These are phyloP conservation scores for Seriola quinqueradiata DNA, from an alignment of 2,113 vertebrate genomes.

Conservation along the genomic window DNA sequence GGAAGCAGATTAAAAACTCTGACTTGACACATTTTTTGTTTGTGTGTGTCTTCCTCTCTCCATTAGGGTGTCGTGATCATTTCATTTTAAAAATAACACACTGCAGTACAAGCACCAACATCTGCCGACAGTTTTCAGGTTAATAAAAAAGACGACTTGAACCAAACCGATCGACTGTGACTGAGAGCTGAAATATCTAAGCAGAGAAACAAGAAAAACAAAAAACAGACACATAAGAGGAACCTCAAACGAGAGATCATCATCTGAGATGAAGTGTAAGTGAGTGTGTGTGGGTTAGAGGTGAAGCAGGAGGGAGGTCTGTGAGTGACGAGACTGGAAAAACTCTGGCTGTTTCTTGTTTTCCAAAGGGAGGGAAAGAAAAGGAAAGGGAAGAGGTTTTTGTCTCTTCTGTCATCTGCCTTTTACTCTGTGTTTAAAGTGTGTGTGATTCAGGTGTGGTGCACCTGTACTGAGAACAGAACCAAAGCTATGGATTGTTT, in stretches of 20 bases:
- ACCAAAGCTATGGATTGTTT: not conserved
- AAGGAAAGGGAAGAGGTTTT: not conserved
- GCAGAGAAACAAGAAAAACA: not conserved
- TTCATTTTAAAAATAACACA: not conserved
- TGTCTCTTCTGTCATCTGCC: not conserved
- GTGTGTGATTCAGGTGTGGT: not conserved
- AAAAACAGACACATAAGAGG: not conserved
- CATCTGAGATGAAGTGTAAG: not conserved
- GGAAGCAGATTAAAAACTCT: not conserved
- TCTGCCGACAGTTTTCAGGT: not conserved
- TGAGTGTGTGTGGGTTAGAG: conserved; percentile 11
- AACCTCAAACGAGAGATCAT: not conserved
- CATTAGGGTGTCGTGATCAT: no score
- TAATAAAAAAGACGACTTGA: not conserved
- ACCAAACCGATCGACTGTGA: not conserved
- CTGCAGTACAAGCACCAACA: not conserved
- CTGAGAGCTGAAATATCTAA: not conserved
- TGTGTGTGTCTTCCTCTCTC: no score
- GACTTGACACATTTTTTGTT: no score
- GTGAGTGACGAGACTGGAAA: conserved; percentile 7
- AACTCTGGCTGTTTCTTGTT: not conserved
- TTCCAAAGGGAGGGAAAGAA: not conserved
- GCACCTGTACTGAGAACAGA: not conserved
- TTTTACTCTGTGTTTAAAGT: not conserved
- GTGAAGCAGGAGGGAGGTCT: not conserved